Base-by-base conservation (phyloP, 2,113 vertebrate species). In the Osmerus eperlanus region DNA sequence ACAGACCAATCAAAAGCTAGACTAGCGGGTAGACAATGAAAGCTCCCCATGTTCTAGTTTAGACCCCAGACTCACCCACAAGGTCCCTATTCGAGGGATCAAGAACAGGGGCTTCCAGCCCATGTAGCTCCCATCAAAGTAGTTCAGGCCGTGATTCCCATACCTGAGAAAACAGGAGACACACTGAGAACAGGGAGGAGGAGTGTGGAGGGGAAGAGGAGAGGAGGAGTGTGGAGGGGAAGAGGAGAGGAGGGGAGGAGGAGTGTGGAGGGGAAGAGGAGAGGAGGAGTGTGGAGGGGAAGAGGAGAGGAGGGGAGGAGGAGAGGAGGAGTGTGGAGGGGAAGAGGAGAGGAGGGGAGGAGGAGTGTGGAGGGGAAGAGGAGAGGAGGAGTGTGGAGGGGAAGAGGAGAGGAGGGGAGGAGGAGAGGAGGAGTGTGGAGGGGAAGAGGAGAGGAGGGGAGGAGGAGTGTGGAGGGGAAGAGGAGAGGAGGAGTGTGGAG, bases 61-160 rank as follows among this genome's bases (percentile, higher is more conserved):
- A 29, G 4, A 47, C 32, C 19, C 28, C 32, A 4, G 3, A 80
- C 96, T 94, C 86, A 99, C 97, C 97, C 97, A 99, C 68, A 98
- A 80, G 0, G 95, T 95, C 67, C 89, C 90, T 66, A 90, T 94
- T 73, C 97, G 89, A 7, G 96, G 94, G 55, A 94, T 82, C 6
- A 94, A 89, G 25, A 96, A 97, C 65, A 93, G 85, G 7, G 95
- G 85, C 76, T 91, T 93, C 81, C 92, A 91, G 71, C 88, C 88
- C 71, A 94, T 83, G 85, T 92, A 96, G 4, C 95, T 94, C 0
- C 93, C 91, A 7, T 97, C 95, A 7, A 95, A 84, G 82, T 94
- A 99, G 79, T 98, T 96, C 79, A 99, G 91, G 60, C 97, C 97
- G 19, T 95, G 95, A 47, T 94, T 90, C 3, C 91, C 91, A 0